Evolutionary conservation across 2,797 vertebrate genomes (phyloP).

Genomic region (Scolopax rusticola): DNA sequence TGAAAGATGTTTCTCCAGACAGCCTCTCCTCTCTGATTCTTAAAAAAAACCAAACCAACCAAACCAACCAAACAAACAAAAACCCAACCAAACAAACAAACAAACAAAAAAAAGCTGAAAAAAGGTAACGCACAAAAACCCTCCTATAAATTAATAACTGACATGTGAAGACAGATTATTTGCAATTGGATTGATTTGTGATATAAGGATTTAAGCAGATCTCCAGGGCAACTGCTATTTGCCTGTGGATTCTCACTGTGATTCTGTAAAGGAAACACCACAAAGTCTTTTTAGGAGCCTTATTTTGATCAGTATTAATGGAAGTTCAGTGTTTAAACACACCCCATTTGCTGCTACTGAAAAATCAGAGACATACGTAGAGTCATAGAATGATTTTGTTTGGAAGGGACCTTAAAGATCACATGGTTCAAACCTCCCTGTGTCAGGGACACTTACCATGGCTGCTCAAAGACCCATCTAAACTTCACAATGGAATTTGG

Average conservation of each 20-base stretch:
- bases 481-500: neutral
- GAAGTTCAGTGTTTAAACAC: neutral
- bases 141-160: neutral
- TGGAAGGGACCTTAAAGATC: neutral
- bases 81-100: no score
- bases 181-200: constrained; percentile 7
- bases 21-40: neutral
- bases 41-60: neutral
- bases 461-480: neutral
- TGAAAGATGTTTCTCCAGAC: neutral
- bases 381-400: neutral
- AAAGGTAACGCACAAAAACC: rapidly evolving
- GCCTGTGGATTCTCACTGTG: neutral
- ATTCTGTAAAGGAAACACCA: neutral
- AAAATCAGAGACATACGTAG: neutral
- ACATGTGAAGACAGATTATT: neutral
- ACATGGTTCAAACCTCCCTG: neutral
- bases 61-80: neutral
- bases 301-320: neutral
- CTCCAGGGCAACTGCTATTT: constrained; percentile 39
- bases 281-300: neutral
- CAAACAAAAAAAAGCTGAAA: no score
- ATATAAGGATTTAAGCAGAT: constrained; percentile 19
- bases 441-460: neutral
- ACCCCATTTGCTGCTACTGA: neutral